Percentiles rank a stretch among this genome's conserved stretches.
Evolutionary conservation across 1,140 invertebrate species (phyloP).

Genomic region (Himalopsyche phryganea): DNA sequence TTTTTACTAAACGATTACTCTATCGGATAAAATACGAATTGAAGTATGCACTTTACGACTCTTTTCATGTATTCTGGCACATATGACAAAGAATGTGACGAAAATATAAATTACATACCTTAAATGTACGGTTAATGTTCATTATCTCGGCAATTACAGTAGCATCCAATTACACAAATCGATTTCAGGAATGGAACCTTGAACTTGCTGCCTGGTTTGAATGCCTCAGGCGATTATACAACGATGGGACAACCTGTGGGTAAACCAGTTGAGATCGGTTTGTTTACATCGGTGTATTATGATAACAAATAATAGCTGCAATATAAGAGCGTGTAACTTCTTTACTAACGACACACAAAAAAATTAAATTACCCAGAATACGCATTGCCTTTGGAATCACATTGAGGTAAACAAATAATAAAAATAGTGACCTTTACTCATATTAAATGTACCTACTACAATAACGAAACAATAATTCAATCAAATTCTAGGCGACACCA

Average conservation of each 20-base stretch:
- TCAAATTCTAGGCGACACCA: too few species aligned
- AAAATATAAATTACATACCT: conserved; percentile 5
- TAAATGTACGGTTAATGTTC: neutral
- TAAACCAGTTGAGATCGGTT: conserved; percentile 18
- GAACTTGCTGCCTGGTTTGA: conserved; percentile 20
- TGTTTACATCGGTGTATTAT: conserved; percentile 15
- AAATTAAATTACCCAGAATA: neutral
- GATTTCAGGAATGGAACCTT: conserved; percentile 4
- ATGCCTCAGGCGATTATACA: conserved; percentile 21
- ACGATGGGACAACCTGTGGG: conserved; percentile 1
- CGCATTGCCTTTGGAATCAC: neutral
- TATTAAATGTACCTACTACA: too few species aligned
- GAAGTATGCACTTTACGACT: too few species aligned
- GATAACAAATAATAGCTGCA: conserved; percentile 2
- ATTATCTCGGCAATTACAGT: neutral
- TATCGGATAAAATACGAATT: too few species aligned
- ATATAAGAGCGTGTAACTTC: neutral
- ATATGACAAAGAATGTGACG: neutral
- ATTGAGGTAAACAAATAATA: conserved; percentile 1
- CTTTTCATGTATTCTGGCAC: too few species aligned
- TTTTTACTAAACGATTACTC: too few species aligned
- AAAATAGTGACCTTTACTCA: conserved; percentile 16
- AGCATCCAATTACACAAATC: conserved; percentile 4
- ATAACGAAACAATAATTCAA: too few species aligned
- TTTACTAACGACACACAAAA: neutral